Conservation (phyloP, 2,113 vertebrate genomes). For the Stegastes partitus region DNA sequence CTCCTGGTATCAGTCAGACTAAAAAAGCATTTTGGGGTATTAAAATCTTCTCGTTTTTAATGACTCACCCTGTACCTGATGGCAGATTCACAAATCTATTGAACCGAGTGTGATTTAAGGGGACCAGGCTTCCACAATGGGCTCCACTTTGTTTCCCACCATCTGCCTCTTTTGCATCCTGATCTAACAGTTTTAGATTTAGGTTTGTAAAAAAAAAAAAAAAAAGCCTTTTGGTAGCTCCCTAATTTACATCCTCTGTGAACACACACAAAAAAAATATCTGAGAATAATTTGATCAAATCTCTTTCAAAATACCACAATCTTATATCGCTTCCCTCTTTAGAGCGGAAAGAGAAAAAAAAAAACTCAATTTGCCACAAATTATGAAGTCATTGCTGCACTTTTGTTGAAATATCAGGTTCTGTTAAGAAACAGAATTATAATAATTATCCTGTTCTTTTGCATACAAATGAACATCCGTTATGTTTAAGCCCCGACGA, state of each 20-base stretch:
- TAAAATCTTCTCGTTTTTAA: not conserved
- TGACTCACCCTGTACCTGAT: not conserved
- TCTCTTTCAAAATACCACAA: slow-evolving; percentile 2
- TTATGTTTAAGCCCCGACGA: too few relatives aligned
- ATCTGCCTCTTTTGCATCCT: not conserved
- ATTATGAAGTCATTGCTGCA: slow-evolving; percentile 6
- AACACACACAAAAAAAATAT: not conserved
- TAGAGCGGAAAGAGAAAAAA: not conserved
- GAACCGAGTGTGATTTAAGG: too few relatives aligned
- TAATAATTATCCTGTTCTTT: not conserved
- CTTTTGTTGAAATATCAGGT: not conserved
- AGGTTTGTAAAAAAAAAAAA: too few relatives aligned
- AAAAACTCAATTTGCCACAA: slow-evolving; percentile 3
- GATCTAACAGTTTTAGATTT: not conserved
- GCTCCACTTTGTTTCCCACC: not conserved
- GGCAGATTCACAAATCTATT: not conserved
- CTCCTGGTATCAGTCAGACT: not conserved
- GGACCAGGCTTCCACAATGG: too few relatives aligned
- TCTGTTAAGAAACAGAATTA: slow-evolving; percentile 2
- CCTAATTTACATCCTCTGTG: not conserved
- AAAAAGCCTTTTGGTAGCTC: not conserved
- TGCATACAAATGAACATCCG: too few relatives aligned
- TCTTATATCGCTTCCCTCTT: not conserved
- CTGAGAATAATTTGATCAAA: too few relatives aligned
- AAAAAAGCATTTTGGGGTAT: not conserved